Evolutionary conservation across 2,888 invertebrate species (phyloP), one percentile per base, ranked within the genome.

Genomic region (Cryptus armator): DNA sequence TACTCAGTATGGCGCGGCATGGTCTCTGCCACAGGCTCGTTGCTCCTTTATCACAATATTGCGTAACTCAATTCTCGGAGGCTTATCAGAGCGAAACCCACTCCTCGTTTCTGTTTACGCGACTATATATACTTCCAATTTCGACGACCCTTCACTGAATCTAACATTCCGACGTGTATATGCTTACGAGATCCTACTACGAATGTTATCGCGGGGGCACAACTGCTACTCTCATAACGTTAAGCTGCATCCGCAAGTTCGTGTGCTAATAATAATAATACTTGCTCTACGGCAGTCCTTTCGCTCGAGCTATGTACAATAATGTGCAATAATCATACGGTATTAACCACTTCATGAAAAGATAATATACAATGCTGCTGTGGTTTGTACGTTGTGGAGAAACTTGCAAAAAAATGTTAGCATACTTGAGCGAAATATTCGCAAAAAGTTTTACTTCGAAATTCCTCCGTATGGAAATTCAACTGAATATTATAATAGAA

Each of bases 1-100:
- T 81, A 86, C 85, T 86, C 84, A 79, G 76, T 85, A 86, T 82
- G 89, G 79, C 68, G 85, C 37, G 16, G 53, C 59, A 46, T 51
- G 67, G 67, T 43, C 53, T 75, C 66, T 14, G 64, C 43, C 74
- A 59, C 68, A 29, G 53, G 59, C 56, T 64, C 48, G 77, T 86
- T 86, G 76, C 86, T 86, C 88, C 87, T 90, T 89, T 89, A 89
- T 91, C 91, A 90, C 89, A 88, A 90, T 91, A 91, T 90, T 89
- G 87, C 89, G 83, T 88, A 89, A 87, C 88, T 88, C 56, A 46
- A 62, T 70, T 88, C 83, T 71, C 81, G 80, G 37, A 62, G 88
- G 79, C 89, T 90, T 91, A 90, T 89, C 91, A 89, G 85, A 64
- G 82, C 84, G 78, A 86, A 84, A 86, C 86, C 68, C 78, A 48